A percentile compares a stretch with the other conserved stretches of the same genome.
These are phyloP conservation scores for Corbicula japonica DNA, from an alignment of 2,888 invertebrate species.

Conservation along the genomic window DNA sequence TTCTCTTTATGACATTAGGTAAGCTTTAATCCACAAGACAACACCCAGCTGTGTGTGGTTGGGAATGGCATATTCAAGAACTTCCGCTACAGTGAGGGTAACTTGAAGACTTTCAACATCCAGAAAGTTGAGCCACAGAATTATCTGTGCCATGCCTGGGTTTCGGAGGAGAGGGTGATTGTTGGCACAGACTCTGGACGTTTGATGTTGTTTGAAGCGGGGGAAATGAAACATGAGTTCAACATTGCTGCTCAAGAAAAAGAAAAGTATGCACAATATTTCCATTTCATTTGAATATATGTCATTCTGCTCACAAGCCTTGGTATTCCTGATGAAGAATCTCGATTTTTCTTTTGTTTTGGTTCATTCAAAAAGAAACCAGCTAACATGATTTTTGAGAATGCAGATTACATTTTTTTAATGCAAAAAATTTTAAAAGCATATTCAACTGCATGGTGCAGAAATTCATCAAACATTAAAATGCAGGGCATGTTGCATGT, in stretches of 20 bases:
- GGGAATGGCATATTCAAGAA: conserved; percentile 91
- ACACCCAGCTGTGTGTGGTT: conserved; percentile 91
- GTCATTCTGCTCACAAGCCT: too few relatives aligned
- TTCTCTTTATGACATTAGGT: too few relatives aligned
- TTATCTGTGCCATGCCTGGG: conserved; percentile 93
- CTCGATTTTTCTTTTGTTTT: too few relatives aligned
- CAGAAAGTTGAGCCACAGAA: conserved; percentile 93
- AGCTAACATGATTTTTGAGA: too few relatives aligned
- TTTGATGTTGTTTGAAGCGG: conserved; percentile 93
- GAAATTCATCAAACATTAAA: too few relatives aligned
- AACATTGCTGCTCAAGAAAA: conserved; percentile 76
- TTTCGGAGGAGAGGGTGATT: conserved; percentile 93
- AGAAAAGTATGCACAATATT: conserved; percentile 77
- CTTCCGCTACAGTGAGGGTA: conserved; percentile 92
- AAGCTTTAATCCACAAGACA: conserved; percentile 92
- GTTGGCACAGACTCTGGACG: conserved; percentile 93
- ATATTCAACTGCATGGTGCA: too few relatives aligned
- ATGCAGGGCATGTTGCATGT: too few relatives aligned
- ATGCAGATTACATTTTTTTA: too few relatives aligned
- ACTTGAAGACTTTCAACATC: conserved; percentile 94
- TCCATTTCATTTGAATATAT: conserved; percentile 90
- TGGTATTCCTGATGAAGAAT: too few relatives aligned
- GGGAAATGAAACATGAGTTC: conserved; percentile 90
- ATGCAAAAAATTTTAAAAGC: too few relatives aligned
- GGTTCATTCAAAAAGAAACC: too few relatives aligned